phyloP scores from a whole-genome alignment of 2,113 vertebrate genomes.

The Myotis lucifugus region DNA sequence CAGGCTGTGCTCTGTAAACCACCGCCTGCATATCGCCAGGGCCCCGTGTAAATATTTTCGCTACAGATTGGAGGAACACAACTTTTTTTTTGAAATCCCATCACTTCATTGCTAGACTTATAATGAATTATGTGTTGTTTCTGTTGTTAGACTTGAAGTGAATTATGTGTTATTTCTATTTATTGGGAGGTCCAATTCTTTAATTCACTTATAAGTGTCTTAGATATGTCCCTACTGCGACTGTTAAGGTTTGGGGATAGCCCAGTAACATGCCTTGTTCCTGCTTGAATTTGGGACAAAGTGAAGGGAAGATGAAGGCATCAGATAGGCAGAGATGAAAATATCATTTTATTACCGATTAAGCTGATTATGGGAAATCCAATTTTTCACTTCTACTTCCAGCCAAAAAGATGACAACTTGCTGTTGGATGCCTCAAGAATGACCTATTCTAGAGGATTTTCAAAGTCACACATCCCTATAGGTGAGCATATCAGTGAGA shows the following conservation, averaged over 20 bases:
- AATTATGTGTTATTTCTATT: conserved; percentile 48
- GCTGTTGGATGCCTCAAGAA: neutral
- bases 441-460: neutral
- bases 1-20: conserved; percentile 70
- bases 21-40: conserved; percentile 15
- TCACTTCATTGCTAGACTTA: conserved; percentile 38
- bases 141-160: conserved; percentile 35
- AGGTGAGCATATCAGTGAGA: neutral
- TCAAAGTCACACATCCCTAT: neutral
- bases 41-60: conserved; percentile 75
- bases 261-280: neutral
- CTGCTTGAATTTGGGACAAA: neutral
- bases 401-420: neutral
- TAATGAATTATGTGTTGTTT: conserved; percentile 45
- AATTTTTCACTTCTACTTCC: neutral
- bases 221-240: neutral
- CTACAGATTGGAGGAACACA: conserved; percentile 56
- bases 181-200: conserved; percentile 52
- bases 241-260: neutral
- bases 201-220: conserved; percentile 19
- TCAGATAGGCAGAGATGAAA: neutral
- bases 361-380: neutral
- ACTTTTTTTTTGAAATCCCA: conserved; percentile 24
- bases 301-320: neutral
- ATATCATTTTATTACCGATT: neutral